Evolutionary conservation across 2,888 invertebrate species (phyloP).

Genomic region (Steinernema scapterisci): DNA sequence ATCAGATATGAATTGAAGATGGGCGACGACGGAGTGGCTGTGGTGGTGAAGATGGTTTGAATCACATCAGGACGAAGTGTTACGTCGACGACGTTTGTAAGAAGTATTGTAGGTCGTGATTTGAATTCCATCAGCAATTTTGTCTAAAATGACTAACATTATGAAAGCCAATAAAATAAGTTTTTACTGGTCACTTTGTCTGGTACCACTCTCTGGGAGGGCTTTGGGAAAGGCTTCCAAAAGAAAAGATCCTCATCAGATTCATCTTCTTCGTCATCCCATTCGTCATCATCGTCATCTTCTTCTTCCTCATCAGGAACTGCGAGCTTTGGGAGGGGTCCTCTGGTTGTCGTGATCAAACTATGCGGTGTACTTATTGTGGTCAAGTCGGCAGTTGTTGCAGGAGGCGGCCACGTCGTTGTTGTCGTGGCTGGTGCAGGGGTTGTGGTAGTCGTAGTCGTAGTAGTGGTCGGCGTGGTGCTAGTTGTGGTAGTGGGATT

Average conservation of each 20-base stretch:
- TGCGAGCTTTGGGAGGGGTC: too few relatives aligned
- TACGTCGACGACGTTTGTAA: constrained; percentile 6
- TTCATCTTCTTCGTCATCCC: constrained; percentile 35
- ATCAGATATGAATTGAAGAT: background rate
- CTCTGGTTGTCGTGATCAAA: too few relatives aligned
- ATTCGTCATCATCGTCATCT: constrained; percentile 27
- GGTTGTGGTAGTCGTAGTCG: constrained; percentile 34
- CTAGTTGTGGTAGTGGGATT: background rate
- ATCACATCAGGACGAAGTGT: background rate
- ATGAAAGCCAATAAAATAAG: background rate
- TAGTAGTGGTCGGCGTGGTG: background rate
- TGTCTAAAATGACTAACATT: background rate
- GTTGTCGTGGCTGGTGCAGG: constrained; percentile 25
- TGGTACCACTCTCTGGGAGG: background rate
- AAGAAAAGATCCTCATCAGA: constrained; percentile 44
- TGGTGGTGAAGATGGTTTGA: constrained; percentile 5
- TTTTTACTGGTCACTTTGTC: constrained; percentile 13
- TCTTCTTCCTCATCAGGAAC: background rate
- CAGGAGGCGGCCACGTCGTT: background rate
- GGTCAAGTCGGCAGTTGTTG: background rate
- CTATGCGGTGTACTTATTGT: too few relatives aligned
- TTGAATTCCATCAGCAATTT: constrained; percentile 17
- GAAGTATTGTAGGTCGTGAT: constrained; percentile 16
- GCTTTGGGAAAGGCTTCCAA: constrained; percentile 37
- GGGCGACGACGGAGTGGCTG: background rate